phyloP scores from a whole-genome alignment of 2,113 vertebrate genomes.

The Sinosuthora webbiana region DNA sequence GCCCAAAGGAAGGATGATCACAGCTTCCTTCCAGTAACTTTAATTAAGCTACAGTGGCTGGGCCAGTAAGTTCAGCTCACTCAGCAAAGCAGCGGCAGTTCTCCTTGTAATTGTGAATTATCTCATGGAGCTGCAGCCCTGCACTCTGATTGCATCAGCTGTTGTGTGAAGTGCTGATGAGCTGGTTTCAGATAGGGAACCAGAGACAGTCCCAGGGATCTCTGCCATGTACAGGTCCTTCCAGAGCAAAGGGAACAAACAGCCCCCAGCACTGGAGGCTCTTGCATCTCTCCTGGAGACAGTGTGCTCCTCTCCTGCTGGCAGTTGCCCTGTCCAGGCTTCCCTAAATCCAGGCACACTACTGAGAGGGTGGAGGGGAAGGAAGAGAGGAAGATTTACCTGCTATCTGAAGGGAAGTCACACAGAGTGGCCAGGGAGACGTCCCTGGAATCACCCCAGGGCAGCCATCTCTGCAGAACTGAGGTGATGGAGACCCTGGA shows the following conservation, averaged over 20 bases:
- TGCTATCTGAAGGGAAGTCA: background rate
- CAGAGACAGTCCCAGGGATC: background rate
- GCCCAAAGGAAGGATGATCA: background rate
- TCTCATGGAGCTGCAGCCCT: background rate
- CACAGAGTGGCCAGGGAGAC: background rate
- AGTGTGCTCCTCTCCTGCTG: background rate
- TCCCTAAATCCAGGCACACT: accelerated
- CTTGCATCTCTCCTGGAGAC: background rate
- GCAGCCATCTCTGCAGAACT: background rate
- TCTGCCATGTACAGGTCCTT: background rate
- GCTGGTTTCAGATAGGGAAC: background rate
- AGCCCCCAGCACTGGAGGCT: background rate
- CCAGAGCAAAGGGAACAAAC: background rate
- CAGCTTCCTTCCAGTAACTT: background rate
- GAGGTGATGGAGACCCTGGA: background rate
- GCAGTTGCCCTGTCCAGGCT: background rate
- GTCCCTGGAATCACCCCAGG: background rate
- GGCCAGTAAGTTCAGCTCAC: slow-evolving; percentile 3
- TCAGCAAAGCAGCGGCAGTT: background rate
- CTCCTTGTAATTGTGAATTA: background rate
- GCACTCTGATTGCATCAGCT: background rate
- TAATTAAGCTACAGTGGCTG: background rate
- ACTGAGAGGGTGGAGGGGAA: accelerated
- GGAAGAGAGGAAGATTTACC: background rate
- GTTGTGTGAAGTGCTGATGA: background rate